phyloP scores from a whole-genome alignment of 2,888 invertebrate species.

The Spisula subtruncata region DNA sequence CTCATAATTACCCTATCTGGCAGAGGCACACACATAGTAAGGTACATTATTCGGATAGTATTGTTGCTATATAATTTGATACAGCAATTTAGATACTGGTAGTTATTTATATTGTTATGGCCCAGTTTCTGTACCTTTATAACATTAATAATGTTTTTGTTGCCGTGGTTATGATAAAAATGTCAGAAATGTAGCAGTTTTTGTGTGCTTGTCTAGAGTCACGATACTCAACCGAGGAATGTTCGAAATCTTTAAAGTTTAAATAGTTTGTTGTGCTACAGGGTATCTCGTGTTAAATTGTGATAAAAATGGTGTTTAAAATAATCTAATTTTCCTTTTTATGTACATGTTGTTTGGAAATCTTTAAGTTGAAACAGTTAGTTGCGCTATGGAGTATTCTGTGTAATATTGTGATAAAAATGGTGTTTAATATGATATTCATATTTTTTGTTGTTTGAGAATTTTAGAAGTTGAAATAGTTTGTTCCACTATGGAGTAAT shows the following conservation, averaged over 20 bases:
- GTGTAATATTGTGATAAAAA: neutral
- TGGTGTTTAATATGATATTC: neutral
- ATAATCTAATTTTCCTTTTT: too few species aligned
- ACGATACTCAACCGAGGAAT: neutral
- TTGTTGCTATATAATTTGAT: conserved; percentile 23
- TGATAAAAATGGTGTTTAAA: neutral
- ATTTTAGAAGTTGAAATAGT: neutral
- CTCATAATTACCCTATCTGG: neutral
- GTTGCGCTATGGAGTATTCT: neutral
- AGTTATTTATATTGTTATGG: conserved; percentile 10
- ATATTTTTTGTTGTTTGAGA: too few species aligned
- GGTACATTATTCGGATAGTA: neutral
- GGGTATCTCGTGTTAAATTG: neutral
- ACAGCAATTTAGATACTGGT: neutral
- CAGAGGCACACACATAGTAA: neutral
- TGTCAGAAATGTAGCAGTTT: conserved; percentile 35
- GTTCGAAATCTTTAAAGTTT: neutral
- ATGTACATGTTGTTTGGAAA: too few species aligned
- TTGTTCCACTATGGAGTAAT: neutral
- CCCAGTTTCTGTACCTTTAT: conserved; percentile 11
- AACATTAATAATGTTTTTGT: conserved; percentile 17
- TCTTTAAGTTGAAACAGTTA: neutral
- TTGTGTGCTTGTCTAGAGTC: neutral
- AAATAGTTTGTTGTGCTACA: neutral
- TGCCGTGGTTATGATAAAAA: conserved; percentile 32